Percentiles rank a stretch among this genome's conserved stretches.
phyloP scores from a whole-genome alignment of 1,140 invertebrate genomes.

The Dufourea novaeangliae region DNA sequence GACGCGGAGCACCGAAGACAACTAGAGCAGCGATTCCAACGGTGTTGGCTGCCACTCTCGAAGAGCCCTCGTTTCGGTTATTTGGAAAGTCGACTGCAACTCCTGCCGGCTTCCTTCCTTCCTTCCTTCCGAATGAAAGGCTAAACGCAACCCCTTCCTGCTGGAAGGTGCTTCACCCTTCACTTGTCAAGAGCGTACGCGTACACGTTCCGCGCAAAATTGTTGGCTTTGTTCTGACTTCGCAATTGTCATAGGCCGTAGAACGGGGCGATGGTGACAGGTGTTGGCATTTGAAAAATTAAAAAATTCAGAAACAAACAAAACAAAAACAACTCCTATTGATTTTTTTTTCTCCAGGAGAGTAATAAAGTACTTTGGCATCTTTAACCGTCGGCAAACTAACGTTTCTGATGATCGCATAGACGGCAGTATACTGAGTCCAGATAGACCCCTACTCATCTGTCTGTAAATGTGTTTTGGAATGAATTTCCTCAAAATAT shows the following conservation, averaged over 20 bases:
- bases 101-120: constrained; percentile 12
- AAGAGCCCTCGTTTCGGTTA: constrained; percentile 38
- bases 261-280: too few relatives aligned
- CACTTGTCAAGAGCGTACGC: neutral
- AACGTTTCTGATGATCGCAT: too few relatives aligned
- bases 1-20: constrained; percentile 49
- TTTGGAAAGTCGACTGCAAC: constrained; percentile 53
- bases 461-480: too few relatives aligned
- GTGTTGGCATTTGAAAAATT: too few relatives aligned
- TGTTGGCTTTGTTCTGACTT: neutral
- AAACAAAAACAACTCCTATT: too few relatives aligned
- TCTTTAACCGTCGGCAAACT: too few relatives aligned
- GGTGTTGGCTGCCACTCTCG: constrained; percentile 21
- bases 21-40: constrained; percentile 48
- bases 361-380: too few relatives aligned
- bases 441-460: too few relatives aligned
- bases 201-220: neutral
- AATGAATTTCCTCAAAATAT: too few relatives aligned
- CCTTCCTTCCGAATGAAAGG: constrained; percentile 16
- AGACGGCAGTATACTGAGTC: too few relatives aligned
- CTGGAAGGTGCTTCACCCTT: constrained; percentile 12
- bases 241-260: neutral
- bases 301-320: too few relatives aligned
- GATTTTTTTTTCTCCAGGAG: too few relatives aligned
- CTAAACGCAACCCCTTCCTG: constrained; percentile 8